Conservation (phyloP, 64 coral and sea anemone genomes). For the Actinia equina region DNA sequence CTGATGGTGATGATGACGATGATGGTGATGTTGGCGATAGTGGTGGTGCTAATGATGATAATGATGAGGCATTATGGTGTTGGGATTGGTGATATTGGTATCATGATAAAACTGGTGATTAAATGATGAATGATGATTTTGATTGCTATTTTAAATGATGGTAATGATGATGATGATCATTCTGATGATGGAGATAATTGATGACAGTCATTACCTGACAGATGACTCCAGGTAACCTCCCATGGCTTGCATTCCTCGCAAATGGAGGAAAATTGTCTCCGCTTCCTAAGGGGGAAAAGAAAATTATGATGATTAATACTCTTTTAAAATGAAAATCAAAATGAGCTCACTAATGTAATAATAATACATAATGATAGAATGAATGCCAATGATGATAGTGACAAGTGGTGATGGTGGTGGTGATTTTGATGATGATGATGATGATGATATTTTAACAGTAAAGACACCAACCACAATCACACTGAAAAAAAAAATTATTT, state of each 20-base stretch:
- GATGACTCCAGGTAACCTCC: constrained; percentile 79
- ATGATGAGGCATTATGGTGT: too few relatives aligned
- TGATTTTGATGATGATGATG: neutral
- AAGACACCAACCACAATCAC: too few relatives aligned
- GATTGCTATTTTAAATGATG: neutral
- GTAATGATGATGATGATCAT: neutral
- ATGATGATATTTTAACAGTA: too few relatives aligned
- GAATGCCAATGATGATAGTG: neutral
- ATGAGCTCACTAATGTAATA: neutral
- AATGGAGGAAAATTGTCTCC: constrained; percentile 81
- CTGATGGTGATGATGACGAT: too few relatives aligned
- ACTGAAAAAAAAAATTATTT: too few relatives aligned
- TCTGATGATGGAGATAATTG: too few relatives aligned
- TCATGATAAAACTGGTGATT: too few relatives aligned
- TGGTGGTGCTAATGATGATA: neutral
- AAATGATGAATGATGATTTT: neutral
- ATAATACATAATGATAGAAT: too few relatives aligned
- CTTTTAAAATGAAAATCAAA: neutral
- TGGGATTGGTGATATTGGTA: too few relatives aligned
- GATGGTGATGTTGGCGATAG: neutral
- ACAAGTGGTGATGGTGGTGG: neutral
- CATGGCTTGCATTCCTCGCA: constrained; percentile 96
- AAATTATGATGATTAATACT: neutral
- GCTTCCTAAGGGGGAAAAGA: constrained; percentile 57
- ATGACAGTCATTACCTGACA: constrained; percentile 60